Percentiles rank a stretch among this genome's conserved stretches.
These are phyloP conservation scores for Odocoileus hemionus DNA, from an alignment of 2,113 vertebrate species.

Conservation along the genomic window DNA sequence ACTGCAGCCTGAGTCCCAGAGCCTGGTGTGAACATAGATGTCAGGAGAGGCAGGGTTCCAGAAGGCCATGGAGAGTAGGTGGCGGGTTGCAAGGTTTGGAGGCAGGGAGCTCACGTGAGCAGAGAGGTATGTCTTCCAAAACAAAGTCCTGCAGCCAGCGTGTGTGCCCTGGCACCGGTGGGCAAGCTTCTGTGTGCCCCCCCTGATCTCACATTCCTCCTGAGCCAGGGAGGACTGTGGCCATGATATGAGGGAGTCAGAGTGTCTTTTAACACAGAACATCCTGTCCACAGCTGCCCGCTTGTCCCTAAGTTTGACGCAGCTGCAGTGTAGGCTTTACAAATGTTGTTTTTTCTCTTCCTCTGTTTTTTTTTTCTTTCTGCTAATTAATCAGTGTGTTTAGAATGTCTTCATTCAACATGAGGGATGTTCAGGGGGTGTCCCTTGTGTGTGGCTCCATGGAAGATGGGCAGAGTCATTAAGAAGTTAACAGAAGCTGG, in stretches of 20 bases:
- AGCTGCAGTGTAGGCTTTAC: constrained; percentile 39
- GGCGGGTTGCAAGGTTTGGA: accelerated
- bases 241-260: not conserved
- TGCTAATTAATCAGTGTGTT: constrained; percentile 45
- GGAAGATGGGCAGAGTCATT: not conserved
- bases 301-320: not conserved
- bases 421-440: not conserved
- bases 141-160: not conserved
- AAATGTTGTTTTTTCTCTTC: not conserved
- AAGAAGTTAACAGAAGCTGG: constrained; percentile 21
- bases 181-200: not conserved
- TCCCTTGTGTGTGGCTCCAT: not conserved
- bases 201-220: not conserved
- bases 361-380: not conserved
- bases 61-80: not conserved
- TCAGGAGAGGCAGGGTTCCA: not conserved
- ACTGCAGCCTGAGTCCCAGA: not conserved
- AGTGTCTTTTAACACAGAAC: not conserved
- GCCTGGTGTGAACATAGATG: accelerated
- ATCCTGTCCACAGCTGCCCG: not conserved
- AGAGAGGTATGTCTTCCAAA: not conserved
- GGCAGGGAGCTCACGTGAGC: not conserved
- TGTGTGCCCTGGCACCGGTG: constrained; percentile 3
- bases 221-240: not conserved
- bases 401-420: constrained; percentile 30